These are phyloP conservation scores for Tetraodon nigroviridis DNA, from an alignment of 2,113 vertebrate genomes.

Conservation along the genomic window DNA sequence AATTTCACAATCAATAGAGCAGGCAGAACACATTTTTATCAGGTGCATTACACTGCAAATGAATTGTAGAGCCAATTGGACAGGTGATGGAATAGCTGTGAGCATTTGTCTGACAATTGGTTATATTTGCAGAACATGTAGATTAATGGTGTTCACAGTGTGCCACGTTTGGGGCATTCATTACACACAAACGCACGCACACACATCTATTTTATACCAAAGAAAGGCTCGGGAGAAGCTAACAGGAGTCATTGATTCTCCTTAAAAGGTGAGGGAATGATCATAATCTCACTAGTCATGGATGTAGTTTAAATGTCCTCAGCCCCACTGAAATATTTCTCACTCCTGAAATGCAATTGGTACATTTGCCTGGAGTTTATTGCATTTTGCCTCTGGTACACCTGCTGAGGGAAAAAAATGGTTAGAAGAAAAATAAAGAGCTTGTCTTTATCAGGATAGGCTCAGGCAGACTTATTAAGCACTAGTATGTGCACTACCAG, in stretches of 20 bases:
- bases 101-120: constrained; percentile 72
- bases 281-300: constrained; percentile 70
- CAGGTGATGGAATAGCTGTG: constrained; percentile 77
- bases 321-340: constrained; percentile 74
- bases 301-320: constrained; percentile 73
- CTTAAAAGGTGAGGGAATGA: constrained; percentile 71
- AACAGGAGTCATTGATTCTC: constrained; percentile 79
- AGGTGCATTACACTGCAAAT: constrained; percentile 75
- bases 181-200: constrained; percentile 42
- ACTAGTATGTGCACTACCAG: constrained; percentile 55
- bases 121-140: constrained; percentile 81
- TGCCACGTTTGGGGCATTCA: constrained; percentile 68
- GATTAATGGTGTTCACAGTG: constrained; percentile 75
- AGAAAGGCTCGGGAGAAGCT: constrained; percentile 49
- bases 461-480: constrained; percentile 74
- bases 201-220: constrained; percentile 50
- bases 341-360: constrained; percentile 71
- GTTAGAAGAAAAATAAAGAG: constrained; percentile 45
- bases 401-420: constrained; percentile 61
- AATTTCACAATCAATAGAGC: constrained; percentile 77
- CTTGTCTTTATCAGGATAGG: constrained; percentile 70
- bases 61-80: constrained; percentile 76
- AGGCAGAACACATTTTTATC: constrained; percentile 71
- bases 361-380: constrained; percentile 69
- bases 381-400: constrained; percentile 46